phyloP scores from a whole-genome alignment of 2,797 vertebrate species.

The Toxotes lorentzi region DNA sequence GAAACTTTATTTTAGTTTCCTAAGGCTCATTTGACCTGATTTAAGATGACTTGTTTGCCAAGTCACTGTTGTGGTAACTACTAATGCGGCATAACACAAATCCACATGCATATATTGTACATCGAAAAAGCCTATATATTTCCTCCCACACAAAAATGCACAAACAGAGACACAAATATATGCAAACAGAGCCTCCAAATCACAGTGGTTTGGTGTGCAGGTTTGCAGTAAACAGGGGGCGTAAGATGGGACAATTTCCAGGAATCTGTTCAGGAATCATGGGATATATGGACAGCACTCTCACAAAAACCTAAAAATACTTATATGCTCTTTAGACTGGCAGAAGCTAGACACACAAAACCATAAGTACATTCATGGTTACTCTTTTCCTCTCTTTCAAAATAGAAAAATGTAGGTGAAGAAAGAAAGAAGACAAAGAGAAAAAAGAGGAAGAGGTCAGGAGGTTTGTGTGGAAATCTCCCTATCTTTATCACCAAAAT shows the following conservation, averaged over 20 bases:
- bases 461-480: slow-evolving; percentile 59
- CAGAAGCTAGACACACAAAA: slow-evolving; percentile 2
- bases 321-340: background rate
- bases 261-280: slow-evolving; percentile 36
- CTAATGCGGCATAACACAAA: slow-evolving; percentile 22
- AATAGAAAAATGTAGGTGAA: background rate
- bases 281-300: slow-evolving; percentile 21
- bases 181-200: slow-evolving; percentile 30
- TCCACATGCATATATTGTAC: slow-evolving; percentile 10
- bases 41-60: slow-evolving; percentile 44
- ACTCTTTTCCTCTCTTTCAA: background rate
- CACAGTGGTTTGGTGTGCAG: slow-evolving; percentile 20
- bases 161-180: background rate
- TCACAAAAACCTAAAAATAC: slow-evolving; percentile 35
- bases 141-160: slow-evolving; percentile 29
- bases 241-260: slow-evolving; percentile 35
- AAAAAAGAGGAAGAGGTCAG: slow-evolving; percentile 27
- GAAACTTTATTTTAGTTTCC: slow-evolving; percentile 56
- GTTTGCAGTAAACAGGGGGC: slow-evolving; percentile 30
- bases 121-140: slow-evolving; percentile 19
- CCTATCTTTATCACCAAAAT: slow-evolving; percentile 67
- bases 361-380: background rate
- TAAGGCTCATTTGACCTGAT: slow-evolving; percentile 50
- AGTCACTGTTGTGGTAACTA: slow-evolving; percentile 14
- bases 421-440: background rate